Evolutionary conservation across 53 echinoderm and acorn worm genomes (phyloP).

Genomic region (Holothuria leucospilota): DNA sequence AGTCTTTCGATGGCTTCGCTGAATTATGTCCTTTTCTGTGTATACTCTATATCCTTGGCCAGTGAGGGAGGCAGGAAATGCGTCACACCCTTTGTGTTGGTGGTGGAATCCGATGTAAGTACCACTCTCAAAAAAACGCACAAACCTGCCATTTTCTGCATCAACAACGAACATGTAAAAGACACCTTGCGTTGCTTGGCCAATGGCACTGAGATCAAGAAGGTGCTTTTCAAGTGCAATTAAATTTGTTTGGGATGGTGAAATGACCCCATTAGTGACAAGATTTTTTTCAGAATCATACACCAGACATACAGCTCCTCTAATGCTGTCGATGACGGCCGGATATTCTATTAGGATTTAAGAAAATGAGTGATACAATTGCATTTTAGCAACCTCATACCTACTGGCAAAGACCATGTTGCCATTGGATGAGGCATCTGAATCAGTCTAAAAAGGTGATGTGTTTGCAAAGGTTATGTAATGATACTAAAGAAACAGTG

Average conservation of each 20-base stretch:
- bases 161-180: background rate
- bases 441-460: too few species aligned
- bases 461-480: too few species aligned
- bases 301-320: background rate
- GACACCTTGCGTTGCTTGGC: background rate
- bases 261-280: background rate
- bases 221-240: background rate
- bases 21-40: background rate
- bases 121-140: background rate
- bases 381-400: too few species aligned
- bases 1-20: background rate
- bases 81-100: too few species aligned
- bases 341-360: background rate
- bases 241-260: background rate
- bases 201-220: conserved; percentile 6
- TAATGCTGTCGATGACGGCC: background rate
- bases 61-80: background rate
- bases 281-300: background rate
- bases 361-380: too few species aligned
- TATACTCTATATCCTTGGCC: background rate
- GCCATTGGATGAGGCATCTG: too few species aligned
- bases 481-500: too few species aligned
- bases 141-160: background rate
- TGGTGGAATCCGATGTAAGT: background rate
- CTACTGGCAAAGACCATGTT: too few species aligned